A percentile compares a stretch with the other conserved stretches of the same genome.
Evolutionary conservation across 2,797 vertebrate genomes (phyloP).

Genomic region (Falco novaeseelandiae): DNA sequence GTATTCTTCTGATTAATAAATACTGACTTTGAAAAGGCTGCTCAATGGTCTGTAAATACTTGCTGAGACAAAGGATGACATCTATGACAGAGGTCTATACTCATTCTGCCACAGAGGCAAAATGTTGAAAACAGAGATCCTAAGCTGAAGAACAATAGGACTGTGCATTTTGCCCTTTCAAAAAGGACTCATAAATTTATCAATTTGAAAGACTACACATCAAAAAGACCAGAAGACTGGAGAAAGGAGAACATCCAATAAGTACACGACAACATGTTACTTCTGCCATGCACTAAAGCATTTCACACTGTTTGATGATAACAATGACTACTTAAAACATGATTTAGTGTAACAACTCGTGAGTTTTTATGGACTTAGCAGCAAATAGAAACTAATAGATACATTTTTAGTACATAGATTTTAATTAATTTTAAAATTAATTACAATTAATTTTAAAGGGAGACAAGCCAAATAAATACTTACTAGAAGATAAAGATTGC

Average conservation of each 20-base stretch:
- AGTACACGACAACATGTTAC: neutral
- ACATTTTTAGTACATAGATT: neutral
- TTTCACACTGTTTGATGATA: neutral
- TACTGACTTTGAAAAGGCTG: constrained; percentile 32
- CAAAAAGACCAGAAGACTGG: neutral
- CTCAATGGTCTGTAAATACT: neutral
- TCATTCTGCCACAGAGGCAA: neutral
- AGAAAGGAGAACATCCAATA: neutral
- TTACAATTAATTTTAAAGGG: neutral
- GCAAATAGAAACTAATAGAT: neutral
- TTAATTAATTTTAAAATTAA: neutral
- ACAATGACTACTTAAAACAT: neutral
- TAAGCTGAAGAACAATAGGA: neutral
- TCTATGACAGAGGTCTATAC: constrained; percentile 3
- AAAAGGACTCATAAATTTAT: neutral
- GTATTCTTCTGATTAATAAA: constrained; percentile 45
- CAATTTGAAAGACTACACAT: neutral
- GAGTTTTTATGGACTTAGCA: neutral
- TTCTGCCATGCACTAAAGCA: neutral
- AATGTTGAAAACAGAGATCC: neutral
- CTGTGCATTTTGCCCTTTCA: neutral
- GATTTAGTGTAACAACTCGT: neutral
- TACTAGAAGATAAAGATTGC: neutral
- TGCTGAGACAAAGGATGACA: constrained; percentile 9
- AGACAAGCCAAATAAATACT: neutral